Evolutionary conservation across 2,888 invertebrate species (phyloP).

Genomic region (Sminthurinus aureus): DNA sequence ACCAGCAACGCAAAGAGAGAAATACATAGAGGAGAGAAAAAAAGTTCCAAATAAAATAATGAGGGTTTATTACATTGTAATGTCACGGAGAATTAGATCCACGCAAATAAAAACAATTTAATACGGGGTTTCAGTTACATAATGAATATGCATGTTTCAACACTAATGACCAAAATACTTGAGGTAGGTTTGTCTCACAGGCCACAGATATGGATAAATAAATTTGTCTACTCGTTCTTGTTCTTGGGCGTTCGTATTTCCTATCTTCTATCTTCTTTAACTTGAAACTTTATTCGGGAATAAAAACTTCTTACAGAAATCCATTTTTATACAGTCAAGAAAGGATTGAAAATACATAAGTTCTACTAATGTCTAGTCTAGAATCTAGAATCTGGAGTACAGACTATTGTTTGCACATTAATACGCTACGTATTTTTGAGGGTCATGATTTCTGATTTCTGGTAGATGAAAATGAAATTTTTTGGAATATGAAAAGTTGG

Average conservation of each 20-base stretch:
- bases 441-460: too few relatives aligned
- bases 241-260: background rate
- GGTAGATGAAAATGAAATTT: too few relatives aligned
- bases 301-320: background rate
- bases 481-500: too few relatives aligned
- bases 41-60: constrained; percentile 25
- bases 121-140: constrained; percentile 33
- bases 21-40: constrained; percentile 15
- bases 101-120: constrained; percentile 41
- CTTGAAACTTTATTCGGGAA: too few relatives aligned
- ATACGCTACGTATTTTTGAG: too few relatives aligned
- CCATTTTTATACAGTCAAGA: too few relatives aligned
- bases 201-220: background rate
- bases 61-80: constrained; percentile 34
- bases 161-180: constrained; percentile 30
- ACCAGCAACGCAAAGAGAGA: background rate
- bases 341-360: too few relatives aligned
- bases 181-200: constrained; percentile 31
- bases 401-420: too few relatives aligned
- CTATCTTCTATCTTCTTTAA: too few relatives aligned
- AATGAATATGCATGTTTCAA: constrained; percentile 40
- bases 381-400: too few relatives aligned
- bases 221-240: background rate
- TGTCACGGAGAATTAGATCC: constrained; percentile 34
- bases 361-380: too few relatives aligned